A percentile compares a stretch with the other conserved stretches of the same genome.
Evolutionary conservation across 1,140 invertebrate species (phyloP).

Genomic region (Sesamia nonagrioides): DNA sequence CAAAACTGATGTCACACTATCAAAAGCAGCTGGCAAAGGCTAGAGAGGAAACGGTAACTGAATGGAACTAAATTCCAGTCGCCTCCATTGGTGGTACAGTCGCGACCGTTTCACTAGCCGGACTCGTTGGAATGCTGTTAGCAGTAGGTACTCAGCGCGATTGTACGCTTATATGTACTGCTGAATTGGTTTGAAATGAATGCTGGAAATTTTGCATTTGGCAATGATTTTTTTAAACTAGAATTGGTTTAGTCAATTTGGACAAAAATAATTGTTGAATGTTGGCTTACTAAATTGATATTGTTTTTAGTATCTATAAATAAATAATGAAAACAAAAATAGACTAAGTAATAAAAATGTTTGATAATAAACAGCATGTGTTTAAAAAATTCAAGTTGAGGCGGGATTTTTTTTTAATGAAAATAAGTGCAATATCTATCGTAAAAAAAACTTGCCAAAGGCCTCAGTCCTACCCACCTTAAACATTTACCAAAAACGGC

Average conservation of each 20-base stretch:
- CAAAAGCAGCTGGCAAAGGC: constrained; percentile 81
- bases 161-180: constrained; percentile 8
- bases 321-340: too few species aligned
- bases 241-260: neutral
- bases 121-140: constrained; percentile 72
- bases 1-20: constrained; percentile 56
- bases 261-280: neutral
- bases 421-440: too few species aligned
- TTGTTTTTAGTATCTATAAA: too few species aligned
- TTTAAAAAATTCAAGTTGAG: too few species aligned
- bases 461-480: neutral
- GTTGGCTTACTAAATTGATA: too few species aligned
- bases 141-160: constrained; percentile 44
- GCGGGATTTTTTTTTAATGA: too few species aligned
- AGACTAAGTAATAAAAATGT: too few species aligned
- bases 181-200: constrained; percentile 13
- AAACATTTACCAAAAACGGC: constrained; percentile 22
- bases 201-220: neutral
- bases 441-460: too few species aligned
- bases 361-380: too few species aligned
- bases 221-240: neutral
- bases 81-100: constrained; percentile 64
- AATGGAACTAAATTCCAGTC: constrained; percentile 83
- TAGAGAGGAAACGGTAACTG: constrained; percentile 82
- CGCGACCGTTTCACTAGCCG: constrained; percentile 63